phyloP scores from a whole-genome alignment of 2,113 vertebrate genomes.

The Suncus etruscus region DNA sequence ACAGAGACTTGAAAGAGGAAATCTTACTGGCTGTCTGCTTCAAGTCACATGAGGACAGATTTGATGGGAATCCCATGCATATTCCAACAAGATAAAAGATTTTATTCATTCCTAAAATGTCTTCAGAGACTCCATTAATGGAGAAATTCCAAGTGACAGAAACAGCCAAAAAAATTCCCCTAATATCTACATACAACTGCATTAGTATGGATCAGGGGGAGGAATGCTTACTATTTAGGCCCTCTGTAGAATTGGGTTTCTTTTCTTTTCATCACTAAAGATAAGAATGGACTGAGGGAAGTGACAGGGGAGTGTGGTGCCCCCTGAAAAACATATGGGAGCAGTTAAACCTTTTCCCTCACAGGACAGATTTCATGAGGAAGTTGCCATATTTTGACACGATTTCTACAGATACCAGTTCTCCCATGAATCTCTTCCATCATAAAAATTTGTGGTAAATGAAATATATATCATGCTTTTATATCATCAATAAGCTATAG shows the following conservation, averaged over 20 bases:
- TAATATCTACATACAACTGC: conserved; percentile 69
- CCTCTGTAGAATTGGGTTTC: conserved; percentile 60
- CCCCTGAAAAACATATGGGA: conserved; percentile 69
- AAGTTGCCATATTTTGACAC: conserved; percentile 67
- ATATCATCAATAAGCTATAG: conserved; percentile 34
- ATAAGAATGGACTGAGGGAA: conserved; percentile 60
- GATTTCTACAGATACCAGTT: conserved; percentile 59
- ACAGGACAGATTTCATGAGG: conserved; percentile 62
- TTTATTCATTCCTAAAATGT: conserved; percentile 79
- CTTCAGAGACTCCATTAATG: conserved; percentile 77
- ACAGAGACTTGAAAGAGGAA: conserved; percentile 78
- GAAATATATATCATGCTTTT: conserved; percentile 41
- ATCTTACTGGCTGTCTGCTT: conserved; percentile 69
- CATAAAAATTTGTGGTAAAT: conserved; percentile 54
- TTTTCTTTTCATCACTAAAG: conserved; percentile 68
- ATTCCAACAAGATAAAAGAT: conserved; percentile 81
- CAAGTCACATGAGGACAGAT: conserved; percentile 76
- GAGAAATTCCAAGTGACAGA: conserved; percentile 77
- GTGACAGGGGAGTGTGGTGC: not conserved
- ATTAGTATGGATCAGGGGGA: conserved; percentile 62
- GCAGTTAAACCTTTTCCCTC: conserved; percentile 66
- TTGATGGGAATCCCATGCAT: conserved; percentile 77
- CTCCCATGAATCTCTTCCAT: conserved; percentile 56
- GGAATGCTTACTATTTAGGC: conserved; percentile 60
- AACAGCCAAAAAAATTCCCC: conserved; percentile 53